These are phyloP conservation scores for Callyntrura sp. DNA, from an alignment of 2,888 invertebrate genomes.

Conservation along the genomic window DNA sequence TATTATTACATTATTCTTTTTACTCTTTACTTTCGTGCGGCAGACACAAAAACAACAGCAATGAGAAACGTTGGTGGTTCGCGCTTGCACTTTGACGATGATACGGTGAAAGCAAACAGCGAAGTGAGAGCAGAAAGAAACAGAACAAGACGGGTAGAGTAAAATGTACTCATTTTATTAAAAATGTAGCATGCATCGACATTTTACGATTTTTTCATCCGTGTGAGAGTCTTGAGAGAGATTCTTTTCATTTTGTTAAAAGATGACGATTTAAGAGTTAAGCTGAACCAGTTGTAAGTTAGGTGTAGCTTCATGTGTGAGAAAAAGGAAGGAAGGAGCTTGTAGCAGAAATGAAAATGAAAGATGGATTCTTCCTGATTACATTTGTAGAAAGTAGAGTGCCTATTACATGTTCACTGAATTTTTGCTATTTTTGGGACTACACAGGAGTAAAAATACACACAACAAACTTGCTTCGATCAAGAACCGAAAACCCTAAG, in stretches of 20 bases:
- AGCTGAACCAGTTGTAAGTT: background rate
- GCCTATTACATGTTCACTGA: background rate
- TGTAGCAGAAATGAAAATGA: background rate
- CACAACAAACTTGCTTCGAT: background rate
- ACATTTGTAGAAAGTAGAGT: background rate
- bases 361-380: background rate
- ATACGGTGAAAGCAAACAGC: background rate
- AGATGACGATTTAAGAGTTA: constrained; percentile 34
- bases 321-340: background rate
- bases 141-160: background rate
- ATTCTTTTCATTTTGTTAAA: constrained; percentile 45
- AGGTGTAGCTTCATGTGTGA: background rate
- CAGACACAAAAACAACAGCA: background rate
- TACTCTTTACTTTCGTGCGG: background rate
- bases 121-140: background rate
- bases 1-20: constrained; percentile 70
- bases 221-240: background rate
- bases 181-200: constrained; percentile 60
- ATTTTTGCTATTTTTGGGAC: background rate
- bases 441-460: background rate
- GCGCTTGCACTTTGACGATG: background rate
- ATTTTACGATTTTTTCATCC: constrained; percentile 20
- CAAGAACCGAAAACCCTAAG: no score
- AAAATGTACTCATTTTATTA: constrained; percentile 66
- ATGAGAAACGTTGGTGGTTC: background rate